Base-by-base conservation (phyloP, 2,888 invertebrate genomes). In the Tipula vernalis region DNA sequence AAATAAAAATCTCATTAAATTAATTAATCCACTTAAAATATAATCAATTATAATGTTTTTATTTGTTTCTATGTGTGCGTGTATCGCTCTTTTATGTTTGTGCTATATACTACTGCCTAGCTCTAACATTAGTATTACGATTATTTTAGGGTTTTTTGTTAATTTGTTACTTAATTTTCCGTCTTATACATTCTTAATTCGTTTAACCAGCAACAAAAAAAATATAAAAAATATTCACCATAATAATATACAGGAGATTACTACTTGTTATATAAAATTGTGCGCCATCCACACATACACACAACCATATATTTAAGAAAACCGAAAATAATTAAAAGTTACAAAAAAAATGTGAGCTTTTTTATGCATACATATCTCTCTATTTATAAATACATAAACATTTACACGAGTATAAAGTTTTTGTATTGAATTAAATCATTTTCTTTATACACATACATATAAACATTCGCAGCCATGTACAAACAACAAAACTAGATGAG, bases 151-250 rank as follows among this genome's bases (percentile, higher is more conserved):
- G 71, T 71, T 71, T 28, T 71, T 71, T 28, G 71, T 28, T 71
- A 71, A 71, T 71, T 71, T 71, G 71, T 71, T 71, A 71, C 71
- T 71, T 71, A 71, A 71, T 71, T 71, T 71, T 71, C 71, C 71
- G 28, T 71, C 71, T 71, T 71, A 71, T 18, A 71, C 71, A 71
- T 28, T 71, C 71, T 28, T 71, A 71, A 28, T 28, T 71, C 71
- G 71, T 18, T 28, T 57, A 71, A 10, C 71, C 71, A 57, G 12
- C 57, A 71, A 71, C 71, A 18, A 71, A 51, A 51, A 1, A 15
- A 51, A 51, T 51, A 2, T 71, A 51, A 51, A 1, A 15, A 51
- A 51, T 51, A 2, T 71, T 71, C 28, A 57, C 71, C 10, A 3
- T 71, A 71, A 28, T 28, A 28, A 28, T 15, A 51, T 51, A 51